Evolutionary conservation across 2,797 vertebrate genomes (phyloP), one percentile per base, ranked within the genome.

Genomic region (Lepus townsendii): DNA sequence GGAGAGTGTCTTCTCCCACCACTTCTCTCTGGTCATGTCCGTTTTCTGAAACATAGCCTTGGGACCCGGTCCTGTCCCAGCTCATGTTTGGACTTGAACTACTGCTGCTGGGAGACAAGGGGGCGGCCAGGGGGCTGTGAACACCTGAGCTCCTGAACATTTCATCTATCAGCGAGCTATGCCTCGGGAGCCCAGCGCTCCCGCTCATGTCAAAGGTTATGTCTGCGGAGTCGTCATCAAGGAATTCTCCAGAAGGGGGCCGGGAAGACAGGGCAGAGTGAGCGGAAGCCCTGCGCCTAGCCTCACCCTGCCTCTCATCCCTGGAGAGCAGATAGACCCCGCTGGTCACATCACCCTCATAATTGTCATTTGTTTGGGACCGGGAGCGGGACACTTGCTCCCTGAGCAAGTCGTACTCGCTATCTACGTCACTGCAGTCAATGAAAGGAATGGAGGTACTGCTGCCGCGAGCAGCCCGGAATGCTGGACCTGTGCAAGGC

Each of bases 401-500:
- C 98, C 98, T 98, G 97, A 98, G 96, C 69, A 98, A 97, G 97
- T 98, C 99, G 93, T 98, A 98, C 97, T 99, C 99, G 93, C 98
- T 99, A 98, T 99, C 99, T 99, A 99, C 97, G 91, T 99, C 98
- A 98, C 98, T 98, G 98, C 98, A 99, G 98, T 99, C 99, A 98
- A 98, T 98, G 98, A 99, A 99, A 94, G 99, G 98, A 96, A 99
- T 98, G 97, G 99, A 99, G 95, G 98, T 98, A 98, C 98, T 98
- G 98, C 98, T 99, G 98, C 98, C 98, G 97, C 97, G 97, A 96
- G 99, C 98, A 98, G 98, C 98, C 95, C 97, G 96, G 98, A 98
- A 99, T 98, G 99, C 98, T 98, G 99, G 99, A 99, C 99, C 99
- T 99, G 99, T 99, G 98, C 98, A 99, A 94, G 98, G 99, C 98